Conservation (phyloP, 2,888 invertebrate species). For the Drosophila lacicola region DNA sequence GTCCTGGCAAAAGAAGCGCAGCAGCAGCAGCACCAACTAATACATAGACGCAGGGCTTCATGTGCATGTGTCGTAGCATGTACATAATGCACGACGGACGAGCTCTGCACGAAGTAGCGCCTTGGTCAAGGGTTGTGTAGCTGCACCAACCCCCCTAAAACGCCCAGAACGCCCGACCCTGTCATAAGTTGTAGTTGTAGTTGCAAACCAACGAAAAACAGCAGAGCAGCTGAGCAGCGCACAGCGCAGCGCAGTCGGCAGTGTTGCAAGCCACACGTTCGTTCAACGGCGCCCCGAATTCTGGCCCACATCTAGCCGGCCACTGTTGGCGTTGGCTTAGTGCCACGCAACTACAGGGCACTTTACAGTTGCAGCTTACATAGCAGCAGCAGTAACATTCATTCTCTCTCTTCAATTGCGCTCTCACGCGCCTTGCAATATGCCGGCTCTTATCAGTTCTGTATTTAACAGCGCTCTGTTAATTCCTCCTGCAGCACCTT, state of each 20-base stretch:
- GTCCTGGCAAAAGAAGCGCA: slow-evolving; percentile 43
- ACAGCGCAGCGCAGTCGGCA: slow-evolving; percentile 36
- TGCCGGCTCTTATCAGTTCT: slow-evolving; percentile 74
- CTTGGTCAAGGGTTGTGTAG: slow-evolving; percentile 74
- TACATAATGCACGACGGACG: slow-evolving; percentile 60
- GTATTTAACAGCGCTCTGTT: slow-evolving; percentile 56
- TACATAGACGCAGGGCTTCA: slow-evolving; percentile 58
- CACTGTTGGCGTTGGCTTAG: slow-evolving; percentile 39
- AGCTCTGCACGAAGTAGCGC: slow-evolving; percentile 60
- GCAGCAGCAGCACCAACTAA: slow-evolving; percentile 48
- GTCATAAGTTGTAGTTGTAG: slow-evolving; percentile 11
- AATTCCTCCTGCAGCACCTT: slow-evolving; percentile 25
- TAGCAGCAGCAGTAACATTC: slow-evolving; percentile 25
- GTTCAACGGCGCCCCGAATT: slow-evolving; percentile 25
- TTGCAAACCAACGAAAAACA: slow-evolving; percentile 33
- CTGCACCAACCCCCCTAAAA: slow-evolving; percentile 3
- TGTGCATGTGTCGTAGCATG: slow-evolving; percentile 51
- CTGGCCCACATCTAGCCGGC: slow-evolving; percentile 23
- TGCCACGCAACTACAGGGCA: slow-evolving; percentile 61
- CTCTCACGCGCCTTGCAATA: slow-evolving; percentile 27
- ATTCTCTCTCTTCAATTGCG: slow-evolving; percentile 2
- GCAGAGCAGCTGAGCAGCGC: slow-evolving; percentile 24
- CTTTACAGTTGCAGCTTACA: slow-evolving; percentile 58
- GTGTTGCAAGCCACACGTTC: slow-evolving; percentile 65
- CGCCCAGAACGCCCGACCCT: not conserved